A percentile compares a stretch with the other conserved stretches of the same genome.
Conservation (phyloP, 2,113 vertebrate genomes). For the Dunckerocampus dactyliophorus region DNA sequence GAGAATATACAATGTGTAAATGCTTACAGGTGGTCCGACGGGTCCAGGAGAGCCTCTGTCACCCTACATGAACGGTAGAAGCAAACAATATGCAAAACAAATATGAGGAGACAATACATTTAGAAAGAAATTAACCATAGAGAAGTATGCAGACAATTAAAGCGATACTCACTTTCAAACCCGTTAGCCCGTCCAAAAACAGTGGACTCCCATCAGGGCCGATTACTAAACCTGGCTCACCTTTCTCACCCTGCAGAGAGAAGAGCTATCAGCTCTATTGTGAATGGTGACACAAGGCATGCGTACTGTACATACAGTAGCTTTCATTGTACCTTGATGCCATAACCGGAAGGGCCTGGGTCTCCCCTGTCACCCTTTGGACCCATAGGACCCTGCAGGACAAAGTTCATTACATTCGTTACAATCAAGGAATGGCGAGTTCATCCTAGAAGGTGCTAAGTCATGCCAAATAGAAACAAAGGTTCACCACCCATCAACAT, state of each 20-base stretch:
- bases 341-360: conserved; percentile 57
- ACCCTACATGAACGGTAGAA: conserved; percentile 51
- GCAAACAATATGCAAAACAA: background rate
- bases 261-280: background rate
- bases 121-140: background rate
- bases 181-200: conserved; percentile 41
- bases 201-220: conserved; percentile 70
- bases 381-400: conserved; percentile 67
- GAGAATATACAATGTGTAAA: background rate
- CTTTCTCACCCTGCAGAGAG: conserved; percentile 72
- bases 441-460: too few species aligned
- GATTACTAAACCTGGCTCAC: conserved; percentile 66
- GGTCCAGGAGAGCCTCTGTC: conserved; percentile 66
- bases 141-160: background rate
- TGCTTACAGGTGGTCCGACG: conserved; percentile 67
- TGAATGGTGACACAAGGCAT: background rate
- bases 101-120: background rate
- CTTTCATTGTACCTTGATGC: conserved; percentile 55
- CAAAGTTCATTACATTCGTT: too few species aligned
- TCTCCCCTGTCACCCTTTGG: conserved; percentile 73
- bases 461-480: too few species aligned
- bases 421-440: too few species aligned
- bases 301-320: background rate
- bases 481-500: too few species aligned
- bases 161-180: conserved; percentile 57